Evolutionary conservation across 2,113 vertebrate species (phyloP).

Genomic region (Hepsetus odoe): DNA sequence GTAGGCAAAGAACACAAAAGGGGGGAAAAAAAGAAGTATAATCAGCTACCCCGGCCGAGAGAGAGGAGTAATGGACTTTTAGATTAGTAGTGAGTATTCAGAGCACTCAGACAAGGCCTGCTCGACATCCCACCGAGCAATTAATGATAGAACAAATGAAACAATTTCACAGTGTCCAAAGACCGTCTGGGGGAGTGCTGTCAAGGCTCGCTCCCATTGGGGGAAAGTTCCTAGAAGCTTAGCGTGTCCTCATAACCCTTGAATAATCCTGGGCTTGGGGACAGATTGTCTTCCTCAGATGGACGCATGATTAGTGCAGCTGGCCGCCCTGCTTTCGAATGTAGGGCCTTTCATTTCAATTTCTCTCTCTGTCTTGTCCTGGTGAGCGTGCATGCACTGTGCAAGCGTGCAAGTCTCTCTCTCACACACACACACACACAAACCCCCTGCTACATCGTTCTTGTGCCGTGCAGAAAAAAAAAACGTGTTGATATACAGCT

Average conservation of each 20-base stretch:
- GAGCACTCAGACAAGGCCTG: neutral
- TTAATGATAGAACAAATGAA: constrained; percentile 46
- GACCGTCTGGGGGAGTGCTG: neutral
- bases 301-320: constrained; percentile 68
- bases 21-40: neutral
- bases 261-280: constrained; percentile 47
- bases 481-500: neutral
- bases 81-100: constrained; percentile 41
- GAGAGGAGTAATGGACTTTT: constrained; percentile 27
- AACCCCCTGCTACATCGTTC: neutral
- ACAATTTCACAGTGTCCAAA: constrained; percentile 34
- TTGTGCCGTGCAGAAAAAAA: neutral
- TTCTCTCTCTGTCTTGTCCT: neutral
- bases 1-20: neutral
- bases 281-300: constrained; percentile 64
- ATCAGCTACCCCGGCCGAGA: constrained; percentile 5
- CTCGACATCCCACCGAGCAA: constrained; percentile 39
- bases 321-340: constrained; percentile 63
- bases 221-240: constrained; percentile 41
- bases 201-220: neutral
- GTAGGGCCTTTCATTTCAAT: constrained; percentile 10
- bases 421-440: neutral
- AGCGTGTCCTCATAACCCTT: constrained; percentile 44
- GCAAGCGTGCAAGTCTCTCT: neutral
- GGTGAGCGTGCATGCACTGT: neutral